Percentiles rank a stretch among this genome's conserved stretches.
These are phyloP conservation scores for Melanaphis sacchari DNA, from an alignment of 1,140 invertebrate genomes.

Conservation along the genomic window DNA sequence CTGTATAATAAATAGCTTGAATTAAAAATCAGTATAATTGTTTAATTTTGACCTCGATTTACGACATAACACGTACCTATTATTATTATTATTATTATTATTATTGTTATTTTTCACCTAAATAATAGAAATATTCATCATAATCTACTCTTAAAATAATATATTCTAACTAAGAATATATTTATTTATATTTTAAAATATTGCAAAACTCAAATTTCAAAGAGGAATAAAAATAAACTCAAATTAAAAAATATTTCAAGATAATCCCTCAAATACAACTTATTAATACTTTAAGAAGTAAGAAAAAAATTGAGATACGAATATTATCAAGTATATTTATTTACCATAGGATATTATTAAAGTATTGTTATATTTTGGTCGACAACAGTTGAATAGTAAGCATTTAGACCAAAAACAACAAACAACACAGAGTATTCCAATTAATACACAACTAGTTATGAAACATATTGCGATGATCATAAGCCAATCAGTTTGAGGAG, in stretches of 20 bases:
- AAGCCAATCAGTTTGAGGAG: conserved; percentile 39
- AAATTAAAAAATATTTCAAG: not conserved
- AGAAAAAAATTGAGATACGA: too few relatives aligned
- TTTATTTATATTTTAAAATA: not conserved
- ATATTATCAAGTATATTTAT: not conserved
- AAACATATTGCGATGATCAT: conserved; percentile 47
- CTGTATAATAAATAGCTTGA: too few relatives aligned
- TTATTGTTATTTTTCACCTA: too few relatives aligned
- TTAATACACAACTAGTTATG: conserved; percentile 29
- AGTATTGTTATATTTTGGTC: conserved; percentile 42
- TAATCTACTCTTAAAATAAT: not conserved
- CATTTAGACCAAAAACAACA: conserved; percentile 56
- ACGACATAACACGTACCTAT: too few relatives aligned
- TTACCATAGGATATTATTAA: conserved; percentile 53
- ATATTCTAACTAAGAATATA: not conserved
- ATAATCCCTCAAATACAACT: too few relatives aligned
- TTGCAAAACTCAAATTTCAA: not conserved
- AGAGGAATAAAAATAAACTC: not conserved
- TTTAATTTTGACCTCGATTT: too few relatives aligned
- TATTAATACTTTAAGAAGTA: not conserved
- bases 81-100: too few relatives aligned
- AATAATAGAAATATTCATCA: too few relatives aligned
- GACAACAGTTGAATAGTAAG: conserved; percentile 38
- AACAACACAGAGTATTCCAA: not conserved
- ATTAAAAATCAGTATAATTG: too few relatives aligned